These are phyloP conservation scores for Lepidurus arcticus DNA, from an alignment of 1,140 invertebrate species.

Conservation along the genomic window DNA sequence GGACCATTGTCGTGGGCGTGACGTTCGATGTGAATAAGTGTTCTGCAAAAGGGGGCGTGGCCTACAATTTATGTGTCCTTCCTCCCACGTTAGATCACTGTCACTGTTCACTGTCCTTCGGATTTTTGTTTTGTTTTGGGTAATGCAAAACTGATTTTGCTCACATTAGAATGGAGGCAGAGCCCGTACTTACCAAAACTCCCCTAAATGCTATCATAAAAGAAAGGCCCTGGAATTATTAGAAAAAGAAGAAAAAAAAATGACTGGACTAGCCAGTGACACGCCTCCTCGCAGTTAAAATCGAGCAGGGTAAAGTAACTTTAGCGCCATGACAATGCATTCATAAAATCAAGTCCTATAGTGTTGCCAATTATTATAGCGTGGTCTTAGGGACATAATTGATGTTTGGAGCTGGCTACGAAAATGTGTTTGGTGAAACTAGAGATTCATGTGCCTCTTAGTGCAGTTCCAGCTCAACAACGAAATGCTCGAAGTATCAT, in stretches of 20 bases:
- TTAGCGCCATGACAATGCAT: conserved; percentile 21
- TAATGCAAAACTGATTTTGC: neutral
- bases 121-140: neutral
- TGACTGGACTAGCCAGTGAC: neutral
- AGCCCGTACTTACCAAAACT: neutral
- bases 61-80: neutral
- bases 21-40: conserved; percentile 15
- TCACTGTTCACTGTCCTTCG: conserved; percentile 13
- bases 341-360: conserved; percentile 12
- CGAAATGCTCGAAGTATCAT: conserved; percentile 22
- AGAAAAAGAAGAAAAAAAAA: neutral
- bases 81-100: conserved; percentile 1
- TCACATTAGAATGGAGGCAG: neutral
- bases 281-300: conserved; percentile 17
- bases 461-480: conserved; percentile 21
- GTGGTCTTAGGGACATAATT: conserved; percentile 2
- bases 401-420: conserved; percentile 15
- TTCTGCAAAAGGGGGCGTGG: neutral
- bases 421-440: conserved; percentile 8
- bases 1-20: conserved; percentile 1
- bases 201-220: neutral
- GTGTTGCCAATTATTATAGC: neutral
- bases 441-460: conserved; percentile 21
- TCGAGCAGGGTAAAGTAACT: neutral
- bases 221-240: neutral